Conservation (phyloP, 2,888 invertebrate species). For the Pomacea canaliculata region DNA sequence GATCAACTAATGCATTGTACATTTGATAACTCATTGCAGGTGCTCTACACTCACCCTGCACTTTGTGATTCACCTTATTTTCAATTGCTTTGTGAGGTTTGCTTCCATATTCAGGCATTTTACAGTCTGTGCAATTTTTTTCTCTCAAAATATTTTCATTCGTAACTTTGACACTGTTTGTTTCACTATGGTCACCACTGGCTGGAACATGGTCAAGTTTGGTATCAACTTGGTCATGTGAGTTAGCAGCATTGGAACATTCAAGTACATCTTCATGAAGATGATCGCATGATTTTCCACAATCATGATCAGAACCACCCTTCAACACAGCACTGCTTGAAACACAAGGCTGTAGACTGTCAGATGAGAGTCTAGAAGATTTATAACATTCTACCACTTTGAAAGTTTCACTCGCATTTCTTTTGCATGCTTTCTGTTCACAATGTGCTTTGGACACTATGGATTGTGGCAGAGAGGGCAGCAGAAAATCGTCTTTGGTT, state of each 20-base stretch:
- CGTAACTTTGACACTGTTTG: neutral
- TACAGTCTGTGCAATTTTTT: neutral
- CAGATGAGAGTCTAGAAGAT: neutral
- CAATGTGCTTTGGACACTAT: too few relatives aligned
- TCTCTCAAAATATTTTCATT: neutral
- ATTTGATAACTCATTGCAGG: neutral
- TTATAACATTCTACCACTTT: too few relatives aligned
- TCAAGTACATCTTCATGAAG: too few relatives aligned
- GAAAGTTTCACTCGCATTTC: too few relatives aligned
- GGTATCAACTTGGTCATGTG: neutral
- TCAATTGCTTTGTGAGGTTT: neutral
- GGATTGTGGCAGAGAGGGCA: too few relatives aligned
- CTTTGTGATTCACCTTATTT: neutral
- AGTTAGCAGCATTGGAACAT: too few relatives aligned
- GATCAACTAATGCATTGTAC: conserved; percentile 22
- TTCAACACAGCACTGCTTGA: neutral
- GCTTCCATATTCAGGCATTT: neutral
- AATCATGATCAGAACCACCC: neutral
- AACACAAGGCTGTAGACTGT: neutral
- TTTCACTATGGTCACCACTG: neutral
- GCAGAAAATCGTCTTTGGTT: neutral
- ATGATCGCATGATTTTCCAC: conserved; percentile 64
- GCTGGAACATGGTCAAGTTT: too few relatives aligned
- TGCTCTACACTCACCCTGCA: neutral
- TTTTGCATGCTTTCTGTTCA: too few relatives aligned